These are phyloP conservation scores for Conus ventricosus DNA, from an alignment of 1,140 invertebrate species.

Conservation along the genomic window DNA sequence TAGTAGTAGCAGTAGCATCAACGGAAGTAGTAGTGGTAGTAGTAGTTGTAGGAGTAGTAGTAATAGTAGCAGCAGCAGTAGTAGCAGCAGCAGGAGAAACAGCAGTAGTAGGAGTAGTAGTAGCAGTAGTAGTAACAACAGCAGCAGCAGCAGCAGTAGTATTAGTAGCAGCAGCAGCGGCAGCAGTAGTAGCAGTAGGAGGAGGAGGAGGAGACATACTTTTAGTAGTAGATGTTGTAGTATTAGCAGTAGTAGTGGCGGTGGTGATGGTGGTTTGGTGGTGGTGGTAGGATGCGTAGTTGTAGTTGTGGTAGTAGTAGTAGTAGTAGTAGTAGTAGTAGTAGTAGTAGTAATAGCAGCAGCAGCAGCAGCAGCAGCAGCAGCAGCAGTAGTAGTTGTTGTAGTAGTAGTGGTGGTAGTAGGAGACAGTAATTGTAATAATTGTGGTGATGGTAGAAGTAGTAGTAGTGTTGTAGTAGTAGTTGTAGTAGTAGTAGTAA, in stretches of 20 bases:
- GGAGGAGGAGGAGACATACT: background rate
- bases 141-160: background rate
- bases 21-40: background rate
- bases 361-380: constrained; percentile 14
- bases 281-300: no score
- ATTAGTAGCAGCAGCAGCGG: background rate
- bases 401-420: no score
- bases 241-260: background rate
- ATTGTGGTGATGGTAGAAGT: no score
- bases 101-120: background rate
- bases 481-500: no score
- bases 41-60: background rate
- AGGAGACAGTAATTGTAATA: background rate
- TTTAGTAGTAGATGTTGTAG: background rate
- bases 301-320: no score
- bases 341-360: constrained; percentile 4
- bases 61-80: background rate
- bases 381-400: no score
- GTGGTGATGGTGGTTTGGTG: background rate
- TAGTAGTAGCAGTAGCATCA: background rate
- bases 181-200: no score
- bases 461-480: no score
- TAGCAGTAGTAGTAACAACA: background rate
- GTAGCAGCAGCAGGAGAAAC: background rate
- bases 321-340: background rate